Percentiles rank a stretch among this genome's conserved stretches.
Conservation (phyloP, 2,797 vertebrate species). For the Rhinogobio ventralis region DNA sequence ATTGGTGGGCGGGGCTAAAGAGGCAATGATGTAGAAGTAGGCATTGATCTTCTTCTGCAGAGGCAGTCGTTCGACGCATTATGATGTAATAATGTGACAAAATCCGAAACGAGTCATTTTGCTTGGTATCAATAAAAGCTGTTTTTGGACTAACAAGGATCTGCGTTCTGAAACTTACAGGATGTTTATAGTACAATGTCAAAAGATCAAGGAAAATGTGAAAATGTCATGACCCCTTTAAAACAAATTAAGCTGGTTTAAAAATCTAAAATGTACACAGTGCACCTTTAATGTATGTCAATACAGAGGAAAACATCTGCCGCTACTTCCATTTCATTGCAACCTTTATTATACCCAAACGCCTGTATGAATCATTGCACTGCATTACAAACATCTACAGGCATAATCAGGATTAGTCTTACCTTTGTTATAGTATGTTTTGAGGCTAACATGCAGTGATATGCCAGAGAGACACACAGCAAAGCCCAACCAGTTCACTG, state of each 20-base stretch:
- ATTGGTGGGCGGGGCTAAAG: no score
- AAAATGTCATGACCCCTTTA: no score
- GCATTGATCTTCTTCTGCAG: no score
- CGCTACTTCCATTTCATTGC: neutral
- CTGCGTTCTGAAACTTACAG: neutral
- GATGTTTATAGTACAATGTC: neutral
- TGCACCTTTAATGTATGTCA: no score
- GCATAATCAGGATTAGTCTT: conserved; percentile 46
- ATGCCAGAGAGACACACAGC: conserved; percentile 89
- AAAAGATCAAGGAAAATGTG: no score
- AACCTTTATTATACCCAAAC: neutral
- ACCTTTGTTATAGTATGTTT: conserved; percentile 87
- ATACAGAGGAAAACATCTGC: no score
- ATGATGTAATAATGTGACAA: no score
- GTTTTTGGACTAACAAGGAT: neutral
- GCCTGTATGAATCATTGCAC: neutral
- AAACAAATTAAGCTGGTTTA: no score
- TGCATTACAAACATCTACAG: neutral
- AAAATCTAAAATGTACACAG: no score
- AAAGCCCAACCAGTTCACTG: conserved; percentile 93
- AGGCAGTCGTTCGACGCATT: no score
- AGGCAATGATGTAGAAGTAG: no score
- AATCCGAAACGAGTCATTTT: no score
- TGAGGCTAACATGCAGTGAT: conserved; percentile 88
- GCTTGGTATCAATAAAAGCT: neutral